phyloP scores from a whole-genome alignment of 2,113 vertebrate species.

The Porphyrio hochstetteri region DNA sequence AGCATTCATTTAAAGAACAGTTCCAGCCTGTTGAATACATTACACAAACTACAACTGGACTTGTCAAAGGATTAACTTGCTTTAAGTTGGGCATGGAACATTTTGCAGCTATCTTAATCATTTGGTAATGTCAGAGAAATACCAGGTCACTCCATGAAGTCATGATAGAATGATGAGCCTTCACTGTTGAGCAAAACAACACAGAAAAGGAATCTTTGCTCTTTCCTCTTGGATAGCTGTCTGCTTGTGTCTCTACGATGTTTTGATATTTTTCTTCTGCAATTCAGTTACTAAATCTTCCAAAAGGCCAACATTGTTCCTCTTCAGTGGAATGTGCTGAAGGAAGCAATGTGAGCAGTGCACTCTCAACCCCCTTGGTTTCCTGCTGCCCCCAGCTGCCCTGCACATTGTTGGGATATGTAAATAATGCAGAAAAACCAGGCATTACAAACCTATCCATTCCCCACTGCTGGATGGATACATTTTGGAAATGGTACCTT shows the following conservation, averaged over 20 bases:
- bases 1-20: background rate
- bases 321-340: slow-evolving; percentile 23
- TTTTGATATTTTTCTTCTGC: slow-evolving; percentile 30
- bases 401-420: background rate
- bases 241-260: background rate
- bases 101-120: background rate
- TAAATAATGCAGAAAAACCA: slow-evolving; percentile 18
- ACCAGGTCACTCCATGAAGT: background rate
- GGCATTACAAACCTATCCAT: slow-evolving; percentile 9
- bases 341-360: slow-evolving; percentile 71
- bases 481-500: slow-evolving; percentile 24
- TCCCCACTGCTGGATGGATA: slow-evolving; percentile 5
- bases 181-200: background rate
- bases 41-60: background rate
- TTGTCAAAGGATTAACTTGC: background rate
- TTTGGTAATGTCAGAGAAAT: background rate
- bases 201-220: background rate
- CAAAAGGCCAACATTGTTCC: slow-evolving; percentile 52
- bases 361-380: slow-evolving; percentile 53
- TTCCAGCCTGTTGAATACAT: background rate
- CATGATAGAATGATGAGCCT: background rate
- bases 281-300: slow-evolving; percentile 15
- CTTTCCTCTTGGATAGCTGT: background rate
- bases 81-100: background rate
- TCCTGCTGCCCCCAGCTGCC: slow-evolving; percentile 56